Evolutionary conservation across 2,113 vertebrate species (phyloP).

Genomic region (Xiphophorus hellerii): DNA sequence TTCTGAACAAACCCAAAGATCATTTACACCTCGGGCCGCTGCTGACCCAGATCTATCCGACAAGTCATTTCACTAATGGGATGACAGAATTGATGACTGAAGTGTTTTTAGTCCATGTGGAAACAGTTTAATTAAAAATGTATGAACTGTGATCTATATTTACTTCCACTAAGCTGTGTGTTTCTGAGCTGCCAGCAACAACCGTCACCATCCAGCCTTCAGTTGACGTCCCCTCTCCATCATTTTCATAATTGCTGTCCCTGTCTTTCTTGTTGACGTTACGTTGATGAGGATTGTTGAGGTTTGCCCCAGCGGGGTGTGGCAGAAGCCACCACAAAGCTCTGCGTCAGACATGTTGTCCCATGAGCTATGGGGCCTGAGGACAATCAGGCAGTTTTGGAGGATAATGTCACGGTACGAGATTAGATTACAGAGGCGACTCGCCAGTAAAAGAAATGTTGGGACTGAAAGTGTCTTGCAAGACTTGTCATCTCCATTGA

Average conservation of each 20-base stretch:
- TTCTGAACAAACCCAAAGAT: too few relatives aligned
- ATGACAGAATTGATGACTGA: constrained; percentile 13
- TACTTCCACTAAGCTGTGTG: neutral
- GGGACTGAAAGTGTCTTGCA: too few relatives aligned
- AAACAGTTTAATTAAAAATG: constrained; percentile 7
- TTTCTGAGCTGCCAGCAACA: neutral
- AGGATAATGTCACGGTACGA: constrained; percentile 36
- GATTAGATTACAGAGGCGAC: constrained; percentile 26
- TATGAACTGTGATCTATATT: constrained; percentile 22
- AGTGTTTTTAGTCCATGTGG: constrained; percentile 1
- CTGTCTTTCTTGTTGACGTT: constrained; percentile 31
- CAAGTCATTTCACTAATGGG: neutral
- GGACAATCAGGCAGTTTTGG: constrained; percentile 11
- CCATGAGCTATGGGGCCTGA: constrained; percentile 17
- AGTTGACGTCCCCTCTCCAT: neutral
- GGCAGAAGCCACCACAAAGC: constrained; percentile 37
- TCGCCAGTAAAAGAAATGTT: neutral
- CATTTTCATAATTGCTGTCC: neutral
- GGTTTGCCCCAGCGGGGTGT: constrained; percentile 35
- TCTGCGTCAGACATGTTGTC: constrained; percentile 49
- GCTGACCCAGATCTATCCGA: too few relatives aligned
- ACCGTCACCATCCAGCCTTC: neutral
- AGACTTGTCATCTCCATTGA: too few relatives aligned
- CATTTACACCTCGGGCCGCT: too few relatives aligned
- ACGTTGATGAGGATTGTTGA: constrained; percentile 27